Evolutionary conservation across 1,140 invertebrate genomes (phyloP).

Genomic region (Stratiolaelaps scimitus): DNA sequence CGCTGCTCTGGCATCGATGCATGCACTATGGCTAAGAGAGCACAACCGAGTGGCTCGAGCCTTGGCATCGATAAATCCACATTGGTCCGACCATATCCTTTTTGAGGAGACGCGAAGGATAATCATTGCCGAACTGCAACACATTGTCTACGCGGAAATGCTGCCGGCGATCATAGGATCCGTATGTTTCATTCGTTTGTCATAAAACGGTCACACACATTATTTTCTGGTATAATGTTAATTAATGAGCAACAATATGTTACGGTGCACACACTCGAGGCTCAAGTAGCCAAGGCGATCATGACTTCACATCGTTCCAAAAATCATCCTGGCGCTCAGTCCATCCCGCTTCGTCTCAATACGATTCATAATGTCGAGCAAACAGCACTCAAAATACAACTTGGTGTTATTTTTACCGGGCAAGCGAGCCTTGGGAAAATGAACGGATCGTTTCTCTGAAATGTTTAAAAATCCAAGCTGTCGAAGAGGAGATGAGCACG

Average conservation of each 20-base stretch:
- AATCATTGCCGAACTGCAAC: slow-evolving; percentile 42
- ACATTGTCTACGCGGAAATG: slow-evolving; percentile 42
- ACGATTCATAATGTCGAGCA: no score
- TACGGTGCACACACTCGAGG: slow-evolving; percentile 54
- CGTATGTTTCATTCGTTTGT: slow-evolving; percentile 2
- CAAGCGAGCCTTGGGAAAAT: no score
- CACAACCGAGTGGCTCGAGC: slow-evolving; percentile 38
- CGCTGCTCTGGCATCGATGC: slow-evolving; percentile 45
- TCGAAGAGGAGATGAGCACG: no score
- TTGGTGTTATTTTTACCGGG: no score
- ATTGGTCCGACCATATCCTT: slow-evolving; percentile 42
- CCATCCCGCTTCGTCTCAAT: no score
- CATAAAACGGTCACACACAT: no score
- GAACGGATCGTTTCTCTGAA: no score
- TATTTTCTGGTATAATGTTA: no score
- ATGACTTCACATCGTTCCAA: slow-evolving; percentile 52
- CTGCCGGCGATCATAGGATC: slow-evolving; percentile 40
- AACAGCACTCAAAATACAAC: no score
- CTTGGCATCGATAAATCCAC: slow-evolving; percentile 38
- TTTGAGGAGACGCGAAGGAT: slow-evolving; percentile 43
- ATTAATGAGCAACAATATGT: no score
- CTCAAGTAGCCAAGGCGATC: slow-evolving; percentile 59
- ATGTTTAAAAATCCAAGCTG: no score
- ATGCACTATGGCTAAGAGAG: slow-evolving; percentile 43
- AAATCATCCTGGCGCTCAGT: no score